Evolutionary conservation across 2,888 invertebrate species (phyloP).

Genomic region (Lacanobia wlatinum): DNA sequence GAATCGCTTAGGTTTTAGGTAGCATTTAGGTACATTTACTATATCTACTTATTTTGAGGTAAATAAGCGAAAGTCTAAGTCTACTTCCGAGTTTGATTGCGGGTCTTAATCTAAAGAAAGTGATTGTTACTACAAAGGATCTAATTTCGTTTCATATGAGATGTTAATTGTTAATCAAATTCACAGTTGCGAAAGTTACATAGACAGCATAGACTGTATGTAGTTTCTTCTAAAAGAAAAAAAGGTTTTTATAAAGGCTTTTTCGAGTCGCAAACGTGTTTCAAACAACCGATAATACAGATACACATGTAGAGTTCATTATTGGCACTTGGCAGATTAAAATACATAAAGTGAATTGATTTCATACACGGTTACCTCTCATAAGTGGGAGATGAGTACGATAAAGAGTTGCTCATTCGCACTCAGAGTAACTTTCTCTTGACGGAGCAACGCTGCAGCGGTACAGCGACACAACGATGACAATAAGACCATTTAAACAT

Average conservation of each 20-base stretch:
- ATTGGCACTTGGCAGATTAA: slow-evolving; percentile 26
- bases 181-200: slow-evolving; percentile 38
- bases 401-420: slow-evolving; percentile 51
- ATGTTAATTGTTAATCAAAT: slow-evolving; percentile 19
- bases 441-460: slow-evolving; percentile 20
- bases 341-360: slow-evolving; percentile 51
- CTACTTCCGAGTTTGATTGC: slow-evolving; percentile 16
- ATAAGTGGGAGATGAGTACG: slow-evolving; percentile 45
- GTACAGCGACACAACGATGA: slow-evolving; percentile 49
- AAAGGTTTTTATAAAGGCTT: not conserved
- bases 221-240: slow-evolving; percentile 4
- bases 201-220: not conserved
- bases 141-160: slow-evolving; percentile 7
- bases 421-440: slow-evolving; percentile 60
- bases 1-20: not conserved
- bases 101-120: slow-evolving; percentile 9
- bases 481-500: slow-evolving; percentile 57
- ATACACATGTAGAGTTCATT: slow-evolving; percentile 24
- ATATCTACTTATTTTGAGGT: not conserved
- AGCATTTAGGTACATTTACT: not conserved
- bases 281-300: slow-evolving; percentile 1
- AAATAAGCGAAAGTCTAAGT: not conserved
- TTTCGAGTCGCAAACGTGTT: not conserved
- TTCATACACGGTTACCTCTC: slow-evolving; percentile 54
- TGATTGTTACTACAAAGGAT: slow-evolving; percentile 8